These are phyloP conservation scores for Myzus persicae DNA, from an alignment of 1,140 invertebrate genomes.

Conservation along the genomic window DNA sequence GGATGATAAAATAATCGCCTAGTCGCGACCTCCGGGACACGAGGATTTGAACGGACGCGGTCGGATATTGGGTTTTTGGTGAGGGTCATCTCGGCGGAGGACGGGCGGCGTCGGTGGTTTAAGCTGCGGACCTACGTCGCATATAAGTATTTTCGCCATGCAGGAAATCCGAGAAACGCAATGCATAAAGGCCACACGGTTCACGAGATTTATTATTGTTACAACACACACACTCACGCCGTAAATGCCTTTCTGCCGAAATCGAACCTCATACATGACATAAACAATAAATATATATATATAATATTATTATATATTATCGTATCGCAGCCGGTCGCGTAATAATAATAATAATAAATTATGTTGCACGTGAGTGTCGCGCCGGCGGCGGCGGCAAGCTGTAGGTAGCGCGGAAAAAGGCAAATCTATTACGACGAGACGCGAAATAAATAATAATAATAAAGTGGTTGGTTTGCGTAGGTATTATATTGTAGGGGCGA, in stretches of 20 bases:
- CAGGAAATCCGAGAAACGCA: background rate
- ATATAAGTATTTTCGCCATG: background rate
- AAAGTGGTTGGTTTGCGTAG: background rate
- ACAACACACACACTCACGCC: background rate
- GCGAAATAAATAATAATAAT: background rate
- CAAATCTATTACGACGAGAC: background rate
- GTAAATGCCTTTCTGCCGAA: background rate
- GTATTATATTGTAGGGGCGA: background rate
- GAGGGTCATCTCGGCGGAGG: no score
- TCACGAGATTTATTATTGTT: background rate
- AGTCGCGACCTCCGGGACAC: no score
- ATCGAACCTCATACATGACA: background rate
- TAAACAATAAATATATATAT: background rate
- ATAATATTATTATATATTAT: background rate
- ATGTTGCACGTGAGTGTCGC: background rate
- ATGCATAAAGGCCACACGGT: constrained; percentile 5
- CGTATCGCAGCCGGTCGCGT: background rate
- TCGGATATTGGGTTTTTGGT: background rate
- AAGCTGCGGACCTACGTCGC: background rate
- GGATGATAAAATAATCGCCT: no score
- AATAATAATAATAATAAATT: background rate
- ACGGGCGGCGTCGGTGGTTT: background rate
- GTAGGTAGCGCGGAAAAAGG: background rate
- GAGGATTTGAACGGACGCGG: background rate
- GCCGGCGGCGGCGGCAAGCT: background rate